A percentile compares a stretch with the other conserved stretches of the same genome.
phyloP scores from a whole-genome alignment of 2,888 invertebrate species.

The Myopa testacea region DNA sequence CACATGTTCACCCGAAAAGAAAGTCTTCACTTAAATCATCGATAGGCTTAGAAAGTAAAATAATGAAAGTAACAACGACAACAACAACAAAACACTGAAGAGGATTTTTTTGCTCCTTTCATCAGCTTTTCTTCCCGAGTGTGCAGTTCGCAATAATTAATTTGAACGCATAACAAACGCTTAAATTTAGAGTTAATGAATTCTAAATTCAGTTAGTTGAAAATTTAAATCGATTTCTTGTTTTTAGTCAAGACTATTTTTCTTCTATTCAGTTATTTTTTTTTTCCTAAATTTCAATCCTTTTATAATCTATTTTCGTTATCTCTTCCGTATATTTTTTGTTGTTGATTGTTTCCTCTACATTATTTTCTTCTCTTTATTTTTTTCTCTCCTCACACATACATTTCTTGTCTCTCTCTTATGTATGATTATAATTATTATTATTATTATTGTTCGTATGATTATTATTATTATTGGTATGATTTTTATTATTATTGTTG shows the following conservation, averaged over 20 bases:
- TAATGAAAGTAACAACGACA: conserved; percentile 14
- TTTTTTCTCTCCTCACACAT: conserved; percentile 24
- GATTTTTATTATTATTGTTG: too few species aligned
- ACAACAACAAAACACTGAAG: neutral
- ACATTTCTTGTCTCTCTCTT: conserved; percentile 17
- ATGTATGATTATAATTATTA: conserved; percentile 27
- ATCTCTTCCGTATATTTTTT: conserved; percentile 2
- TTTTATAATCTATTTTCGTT: too few species aligned
- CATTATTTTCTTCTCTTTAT: neutral
- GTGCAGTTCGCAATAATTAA: neutral
- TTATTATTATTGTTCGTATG: too few species aligned
- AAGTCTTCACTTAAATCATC: conserved; percentile 67
- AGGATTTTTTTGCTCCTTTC: conserved; percentile 11
- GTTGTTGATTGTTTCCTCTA: neutral
- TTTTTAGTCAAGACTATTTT: conserved; percentile 44
- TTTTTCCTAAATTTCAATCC: neutral
- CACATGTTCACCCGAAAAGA: too few species aligned
- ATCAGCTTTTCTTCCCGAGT: conserved; percentile 5
- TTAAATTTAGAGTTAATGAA: neutral
- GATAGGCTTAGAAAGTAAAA: conserved; percentile 52
- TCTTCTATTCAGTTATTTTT: conserved; percentile 8
- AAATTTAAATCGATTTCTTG: conserved; percentile 48
- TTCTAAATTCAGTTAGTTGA: conserved; percentile 38
- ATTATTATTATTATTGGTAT: too few species aligned
- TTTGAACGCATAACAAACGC: neutral